Base-by-base conservation (phyloP, 37 sponge, comb jelly and placozoan species). In the Dysidea cf. avara region DNA sequence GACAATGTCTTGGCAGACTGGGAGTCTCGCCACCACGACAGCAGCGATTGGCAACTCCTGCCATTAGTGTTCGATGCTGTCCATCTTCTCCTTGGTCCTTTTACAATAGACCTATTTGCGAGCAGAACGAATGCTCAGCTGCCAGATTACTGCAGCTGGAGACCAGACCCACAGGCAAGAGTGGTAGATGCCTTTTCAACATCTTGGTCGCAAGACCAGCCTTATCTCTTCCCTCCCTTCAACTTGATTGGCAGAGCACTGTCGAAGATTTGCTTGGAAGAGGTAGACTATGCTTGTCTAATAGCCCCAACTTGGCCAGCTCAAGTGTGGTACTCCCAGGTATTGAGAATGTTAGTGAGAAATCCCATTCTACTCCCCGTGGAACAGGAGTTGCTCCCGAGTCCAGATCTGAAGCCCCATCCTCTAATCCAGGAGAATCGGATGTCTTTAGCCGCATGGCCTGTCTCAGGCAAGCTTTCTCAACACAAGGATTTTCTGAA, bases 1-100 rank as follows among this genome's bases (percentile, higher is more conserved):
- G 51, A 62, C 36, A 75, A 75, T 29, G 50, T 75, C 11, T 26
- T 63, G 29, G 76, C 76, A 47, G 76, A 75, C 53, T 75, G 76
- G 76, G 52, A 62, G 35, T 75, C 64, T 2, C 63, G 76, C 5
- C 64, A 75, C 39, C 12, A 28, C 36, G 64, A 75, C 37, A 51
- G 64, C 64, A 75, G 64, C 76, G 64, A 75, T n/a, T 62, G 51
- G 53, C 25, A 1, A 28, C 64, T 75, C 35, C 48, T 63, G 35
- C 1, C n/a, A 21, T 61, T 0, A 11, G n/a, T 62, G 1, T 76
- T 66, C 61, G 43, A 24, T 4, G 43, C 54, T 17, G 5, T 77
- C 25, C 58, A 66, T 46, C 9, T 14, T 53, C 48, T 35, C 16
- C 3, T 56, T 2, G n/a, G 72, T 29, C 72, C 57, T 11, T 71